phyloP scores from a whole-genome alignment of 1,140 invertebrate genomes.

The Sarcophaga peregrina region DNA sequence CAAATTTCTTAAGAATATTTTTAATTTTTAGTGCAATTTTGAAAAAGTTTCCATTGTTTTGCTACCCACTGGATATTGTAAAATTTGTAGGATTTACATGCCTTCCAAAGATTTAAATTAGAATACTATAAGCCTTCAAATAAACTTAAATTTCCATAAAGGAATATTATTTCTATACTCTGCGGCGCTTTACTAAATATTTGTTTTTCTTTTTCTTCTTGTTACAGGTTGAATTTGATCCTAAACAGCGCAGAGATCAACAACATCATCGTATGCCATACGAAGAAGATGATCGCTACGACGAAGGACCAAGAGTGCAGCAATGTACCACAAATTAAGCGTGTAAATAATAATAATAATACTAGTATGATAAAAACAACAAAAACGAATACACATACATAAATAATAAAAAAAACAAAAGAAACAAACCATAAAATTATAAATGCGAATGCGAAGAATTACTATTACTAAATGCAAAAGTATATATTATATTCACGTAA shows the following conservation, averaged over 20 bases:
- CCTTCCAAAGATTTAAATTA: too few relatives aligned
- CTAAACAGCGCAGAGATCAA: constrained; percentile 70
- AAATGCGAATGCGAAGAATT: background rate
- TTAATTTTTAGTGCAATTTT: too few relatives aligned
- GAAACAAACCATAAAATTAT: background rate
- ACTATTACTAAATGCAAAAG: constrained; percentile 6
- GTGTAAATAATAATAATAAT: constrained; percentile 19
- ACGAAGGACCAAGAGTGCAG: constrained; percentile 72
- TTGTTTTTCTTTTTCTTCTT: background rate
- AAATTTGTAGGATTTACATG: too few relatives aligned
- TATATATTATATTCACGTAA: background rate
- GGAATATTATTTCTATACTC: too few relatives aligned
- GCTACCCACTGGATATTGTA: too few relatives aligned
- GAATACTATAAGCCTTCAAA: too few relatives aligned
- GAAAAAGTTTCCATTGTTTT: too few relatives aligned
- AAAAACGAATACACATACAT: constrained; percentile 10
- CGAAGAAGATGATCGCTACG: constrained; percentile 74
- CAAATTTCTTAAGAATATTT: too few relatives aligned
- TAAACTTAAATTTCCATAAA: too few relatives aligned
- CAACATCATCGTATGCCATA: constrained; percentile 71
- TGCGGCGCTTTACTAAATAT: too few relatives aligned
- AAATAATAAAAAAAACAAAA: background rate
- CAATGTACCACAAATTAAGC: constrained; percentile 85
- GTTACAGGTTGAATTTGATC: constrained; percentile 71
- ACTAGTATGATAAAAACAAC: constrained; percentile 7